Evolutionary conservation across 1,140 invertebrate species (phyloP), one percentile per base, ranked within the genome.

Genomic region (Zaprionus ornatus): DNA sequence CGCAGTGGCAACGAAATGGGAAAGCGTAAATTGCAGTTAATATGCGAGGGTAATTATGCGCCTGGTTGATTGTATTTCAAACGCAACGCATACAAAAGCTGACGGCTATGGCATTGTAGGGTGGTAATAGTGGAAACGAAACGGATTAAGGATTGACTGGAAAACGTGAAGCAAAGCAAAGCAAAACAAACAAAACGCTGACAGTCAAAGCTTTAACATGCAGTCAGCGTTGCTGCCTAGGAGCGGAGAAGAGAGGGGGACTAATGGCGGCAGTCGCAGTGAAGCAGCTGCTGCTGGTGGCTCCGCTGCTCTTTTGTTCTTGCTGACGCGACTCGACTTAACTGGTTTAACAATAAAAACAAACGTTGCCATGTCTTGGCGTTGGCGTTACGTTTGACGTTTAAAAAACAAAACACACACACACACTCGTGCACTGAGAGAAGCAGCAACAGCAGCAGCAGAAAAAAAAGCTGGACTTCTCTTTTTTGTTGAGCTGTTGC

Each of bases 341-440:
- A 83, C 80, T 83, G 80, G 80, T 87, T 87, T 88, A 88, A 88
- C 84, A 88, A 80, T 83, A 84, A 87, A 87, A 88, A 69, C 77
- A 87, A 80, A 87, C 84, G 80, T 71, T 64, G 61, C 55, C 50
- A 57, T 66, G 64, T 45, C 64, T 66, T 57, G 40, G 50, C 84
- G 84, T 87, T 87, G 82, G 82, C 82, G 82, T 84, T 87, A 79
- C 81, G 73, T 69, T 85, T 78, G 84, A 82, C 76, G 82, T 85
- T 85, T 76, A 86, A 77, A 70, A 61, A 66, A 57, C 10, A 55
- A 66, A 42, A 72, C 72, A 78, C 42, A 64, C 56, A 77, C 52
- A 81, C 67, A 27, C 27, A 52, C 35, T 37, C 2, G 4, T 15
- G 3, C 37, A 50, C 19, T 40, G 15, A 37, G 52, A 48, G 15